phyloP scores from a whole-genome alignment of 2,888 invertebrate genomes.

The Aromia moschata region DNA sequence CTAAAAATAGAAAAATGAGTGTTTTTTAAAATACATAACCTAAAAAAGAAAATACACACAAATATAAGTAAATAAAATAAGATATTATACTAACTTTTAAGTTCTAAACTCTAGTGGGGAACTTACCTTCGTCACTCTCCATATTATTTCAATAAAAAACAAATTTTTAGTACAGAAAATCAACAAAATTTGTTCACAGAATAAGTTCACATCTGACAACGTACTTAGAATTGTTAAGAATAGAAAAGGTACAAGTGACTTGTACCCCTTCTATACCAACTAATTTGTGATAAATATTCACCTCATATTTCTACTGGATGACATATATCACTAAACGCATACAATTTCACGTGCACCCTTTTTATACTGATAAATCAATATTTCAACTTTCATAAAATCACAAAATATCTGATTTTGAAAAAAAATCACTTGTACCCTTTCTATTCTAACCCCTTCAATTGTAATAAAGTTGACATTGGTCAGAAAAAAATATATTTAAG shows the following conservation, averaged over 20 bases:
- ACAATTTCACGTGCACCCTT: slow-evolving; percentile 7
- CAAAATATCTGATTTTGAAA: background rate
- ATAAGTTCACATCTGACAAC: too few species aligned
- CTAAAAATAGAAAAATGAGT: slow-evolving; percentile 4
- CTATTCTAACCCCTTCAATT: background rate
- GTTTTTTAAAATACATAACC: background rate
- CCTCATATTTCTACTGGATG: background rate
- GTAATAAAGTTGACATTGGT: too few species aligned
- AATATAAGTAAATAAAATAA: background rate
- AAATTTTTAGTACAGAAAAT: too few species aligned
- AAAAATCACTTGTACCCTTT: background rate
- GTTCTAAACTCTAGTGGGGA: background rate
- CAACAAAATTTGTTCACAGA: too few species aligned
- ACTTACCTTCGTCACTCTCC: slow-evolving; percentile 16
- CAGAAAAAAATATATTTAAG: too few species aligned
- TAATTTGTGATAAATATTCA: background rate
- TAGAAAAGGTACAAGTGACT: background rate
- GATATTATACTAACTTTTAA: slow-evolving; percentile 7
- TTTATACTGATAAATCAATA: slow-evolving; percentile 4
- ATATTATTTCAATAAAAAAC: too few species aligned
- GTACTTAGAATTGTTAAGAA: background rate
- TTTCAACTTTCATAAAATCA: background rate
- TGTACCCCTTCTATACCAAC: background rate
- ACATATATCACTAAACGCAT: background rate
- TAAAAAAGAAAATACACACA: background rate